Evolutionary conservation across 2,797 vertebrate genomes (phyloP).

Genomic region (Spinus olivaceus): DNA sequence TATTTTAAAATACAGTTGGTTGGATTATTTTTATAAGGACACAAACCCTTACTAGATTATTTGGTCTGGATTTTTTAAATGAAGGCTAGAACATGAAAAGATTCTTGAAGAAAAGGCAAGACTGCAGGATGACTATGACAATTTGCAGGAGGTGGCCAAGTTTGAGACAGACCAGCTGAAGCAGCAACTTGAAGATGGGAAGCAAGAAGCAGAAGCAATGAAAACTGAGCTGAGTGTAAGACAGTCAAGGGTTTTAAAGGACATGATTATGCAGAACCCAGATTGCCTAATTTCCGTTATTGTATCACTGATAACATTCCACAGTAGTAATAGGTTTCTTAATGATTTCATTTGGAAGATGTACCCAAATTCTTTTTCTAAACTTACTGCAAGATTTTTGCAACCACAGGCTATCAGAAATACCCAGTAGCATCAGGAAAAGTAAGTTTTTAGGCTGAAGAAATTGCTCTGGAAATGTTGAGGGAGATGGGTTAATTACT

Average conservation of each 20-base stretch:
- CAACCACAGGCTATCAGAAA: neutral
- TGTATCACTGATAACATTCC: neutral
- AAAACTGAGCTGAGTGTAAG: constrained; percentile 80
- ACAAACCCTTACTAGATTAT: neutral
- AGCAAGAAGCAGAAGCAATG: constrained; percentile 78
- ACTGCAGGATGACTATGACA: constrained; percentile 90
- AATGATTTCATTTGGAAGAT: neutral
- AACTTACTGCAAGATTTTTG: neutral
- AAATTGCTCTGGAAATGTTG: neutral
- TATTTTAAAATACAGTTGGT: neutral
- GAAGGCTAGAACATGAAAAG: constrained; percentile 89
- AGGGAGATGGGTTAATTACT: neutral
- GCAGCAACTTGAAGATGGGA: constrained; percentile 81
- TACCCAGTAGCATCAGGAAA: neutral
- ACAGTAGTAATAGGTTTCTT: neutral
- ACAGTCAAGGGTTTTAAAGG: neutral
- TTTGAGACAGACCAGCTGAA: constrained; percentile 88
- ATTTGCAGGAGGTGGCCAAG: constrained; percentile 89
- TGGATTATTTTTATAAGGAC: neutral
- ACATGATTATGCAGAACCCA: neutral
- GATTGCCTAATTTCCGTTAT: neutral
- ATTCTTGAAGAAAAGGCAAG: constrained; percentile 86
- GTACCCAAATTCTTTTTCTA: neutral
- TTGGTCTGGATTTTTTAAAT: neutral
- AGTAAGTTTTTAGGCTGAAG: neutral